Percentiles rank a stretch among this genome's conserved stretches.
Conservation (phyloP, 2,113 vertebrate species). For the Piprites chloris region DNA sequence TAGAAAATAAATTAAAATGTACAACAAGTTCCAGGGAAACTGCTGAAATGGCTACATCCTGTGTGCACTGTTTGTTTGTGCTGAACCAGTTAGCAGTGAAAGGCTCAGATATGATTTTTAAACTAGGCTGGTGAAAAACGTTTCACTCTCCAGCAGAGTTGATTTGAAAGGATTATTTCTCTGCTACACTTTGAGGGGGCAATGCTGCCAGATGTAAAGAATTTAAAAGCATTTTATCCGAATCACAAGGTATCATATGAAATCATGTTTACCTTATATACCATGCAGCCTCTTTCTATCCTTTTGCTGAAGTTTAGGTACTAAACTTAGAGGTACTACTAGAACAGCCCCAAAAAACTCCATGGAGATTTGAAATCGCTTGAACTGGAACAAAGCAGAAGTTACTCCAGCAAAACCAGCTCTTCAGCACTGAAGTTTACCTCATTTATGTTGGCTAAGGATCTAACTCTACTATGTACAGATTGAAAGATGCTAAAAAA, state of each 20-base stretch:
- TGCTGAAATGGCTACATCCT: conserved; percentile 5
- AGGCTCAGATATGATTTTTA: background rate
- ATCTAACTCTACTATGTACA: background rate
- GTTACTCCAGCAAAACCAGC: background rate
- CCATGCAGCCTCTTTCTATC: background rate
- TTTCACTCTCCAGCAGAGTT: background rate
- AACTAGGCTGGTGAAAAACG: background rate
- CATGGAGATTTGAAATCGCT: background rate
- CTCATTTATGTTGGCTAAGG: background rate
- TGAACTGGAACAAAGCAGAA: background rate
- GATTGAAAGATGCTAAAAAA: background rate
- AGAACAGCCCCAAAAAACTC: background rate
- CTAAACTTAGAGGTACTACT: background rate
- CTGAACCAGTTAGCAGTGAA: conserved; percentile 21
- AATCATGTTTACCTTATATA: background rate
- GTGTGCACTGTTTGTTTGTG: background rate
- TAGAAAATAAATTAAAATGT: background rate
- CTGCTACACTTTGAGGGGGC: background rate
- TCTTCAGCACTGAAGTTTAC: background rate
- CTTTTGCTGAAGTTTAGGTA: background rate
- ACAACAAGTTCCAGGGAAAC: background rate
- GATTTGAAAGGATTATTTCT: conserved; percentile 16
- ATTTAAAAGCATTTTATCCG: background rate
- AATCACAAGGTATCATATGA: background rate
- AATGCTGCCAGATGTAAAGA: background rate